Conservation (phyloP, 2,797 vertebrate species). For the Australoheros facetus region DNA sequence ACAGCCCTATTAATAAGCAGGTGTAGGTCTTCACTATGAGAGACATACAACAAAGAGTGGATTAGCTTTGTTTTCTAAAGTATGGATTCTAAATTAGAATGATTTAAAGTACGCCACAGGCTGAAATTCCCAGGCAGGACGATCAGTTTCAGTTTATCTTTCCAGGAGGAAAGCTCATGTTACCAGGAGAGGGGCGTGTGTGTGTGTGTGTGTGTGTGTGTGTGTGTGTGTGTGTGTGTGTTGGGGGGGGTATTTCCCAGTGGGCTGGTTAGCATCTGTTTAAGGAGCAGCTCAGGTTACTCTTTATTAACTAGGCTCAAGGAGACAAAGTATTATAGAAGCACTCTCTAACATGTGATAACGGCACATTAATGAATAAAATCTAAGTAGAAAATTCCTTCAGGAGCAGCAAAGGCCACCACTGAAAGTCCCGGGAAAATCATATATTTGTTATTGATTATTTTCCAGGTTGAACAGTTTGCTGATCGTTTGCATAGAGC, state of each 20-base stretch:
- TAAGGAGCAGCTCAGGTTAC: constrained; percentile 33
- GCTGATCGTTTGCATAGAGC: neutral
- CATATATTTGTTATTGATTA: neutral
- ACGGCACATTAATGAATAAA: constrained; percentile 7
- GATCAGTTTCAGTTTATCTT: constrained; percentile 13
- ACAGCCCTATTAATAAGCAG: constrained; percentile 28
- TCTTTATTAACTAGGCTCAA: constrained; percentile 47
- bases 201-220: no score
- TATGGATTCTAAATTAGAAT: neutral
- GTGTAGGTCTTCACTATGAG: neutral
- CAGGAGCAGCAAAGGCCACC: neutral
- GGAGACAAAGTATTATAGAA: constrained; percentile 14
- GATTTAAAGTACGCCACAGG: neutral
- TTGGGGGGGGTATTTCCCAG: constrained; percentile 58
- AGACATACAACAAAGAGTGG: constrained; percentile 3
- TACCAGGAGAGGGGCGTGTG: constrained; percentile 13
- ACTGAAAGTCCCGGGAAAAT: neutral
- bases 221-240: no score
- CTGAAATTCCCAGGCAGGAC: neutral
- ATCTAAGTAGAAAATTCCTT: neutral
- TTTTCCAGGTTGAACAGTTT: neutral
- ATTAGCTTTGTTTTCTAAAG: constrained; percentile 9
- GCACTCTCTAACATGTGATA: constrained; percentile 11
- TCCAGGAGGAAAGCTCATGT: constrained; percentile 12
- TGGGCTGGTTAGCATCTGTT: constrained; percentile 66